phyloP scores from a whole-genome alignment of 2,797 vertebrate genomes.

The Borostomias antarcticus region DNA sequence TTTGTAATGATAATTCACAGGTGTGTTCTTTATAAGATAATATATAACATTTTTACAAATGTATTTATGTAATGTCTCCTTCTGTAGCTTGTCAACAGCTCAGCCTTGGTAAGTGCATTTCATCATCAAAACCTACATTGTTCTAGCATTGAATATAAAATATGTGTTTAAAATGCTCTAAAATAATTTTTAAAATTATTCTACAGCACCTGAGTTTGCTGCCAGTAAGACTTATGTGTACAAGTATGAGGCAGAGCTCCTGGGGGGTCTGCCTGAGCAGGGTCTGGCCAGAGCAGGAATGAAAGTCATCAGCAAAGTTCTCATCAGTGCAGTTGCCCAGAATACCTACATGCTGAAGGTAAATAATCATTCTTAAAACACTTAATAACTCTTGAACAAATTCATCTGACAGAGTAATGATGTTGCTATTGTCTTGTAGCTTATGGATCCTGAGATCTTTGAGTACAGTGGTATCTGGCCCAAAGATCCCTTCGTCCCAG shows the following conservation, averaged over 20 bases:
- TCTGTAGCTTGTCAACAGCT: background rate
- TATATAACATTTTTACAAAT: background rate
- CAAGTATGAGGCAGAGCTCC: conserved; percentile 74
- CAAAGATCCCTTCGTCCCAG: conserved; percentile 64
- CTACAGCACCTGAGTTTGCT: conserved; percentile 70
- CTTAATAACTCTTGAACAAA: background rate
- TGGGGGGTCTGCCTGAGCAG: conserved; percentile 75
- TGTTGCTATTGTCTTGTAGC: conserved; percentile 44
- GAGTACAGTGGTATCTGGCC: conserved; percentile 82
- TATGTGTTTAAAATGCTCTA: background rate
- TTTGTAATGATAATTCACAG: background rate
- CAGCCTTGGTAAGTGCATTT: background rate
- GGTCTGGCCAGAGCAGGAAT: conserved; percentile 79
- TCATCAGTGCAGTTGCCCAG: conserved; percentile 67
- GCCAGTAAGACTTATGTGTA: conserved; percentile 70
- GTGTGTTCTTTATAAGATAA: background rate
- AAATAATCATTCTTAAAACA: conserved; percentile 24
- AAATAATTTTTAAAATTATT: background rate
- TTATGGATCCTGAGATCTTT: conserved; percentile 56
- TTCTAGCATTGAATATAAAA: too few species aligned
- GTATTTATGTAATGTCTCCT: background rate
- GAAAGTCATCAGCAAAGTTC: conserved; percentile 78
- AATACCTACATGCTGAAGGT: conserved; percentile 78
- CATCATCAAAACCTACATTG: background rate
- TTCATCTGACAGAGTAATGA: too few species aligned